phyloP scores from a whole-genome alignment of 64 coral and sea anemone species.

The Catalaphyllia jardinei region DNA sequence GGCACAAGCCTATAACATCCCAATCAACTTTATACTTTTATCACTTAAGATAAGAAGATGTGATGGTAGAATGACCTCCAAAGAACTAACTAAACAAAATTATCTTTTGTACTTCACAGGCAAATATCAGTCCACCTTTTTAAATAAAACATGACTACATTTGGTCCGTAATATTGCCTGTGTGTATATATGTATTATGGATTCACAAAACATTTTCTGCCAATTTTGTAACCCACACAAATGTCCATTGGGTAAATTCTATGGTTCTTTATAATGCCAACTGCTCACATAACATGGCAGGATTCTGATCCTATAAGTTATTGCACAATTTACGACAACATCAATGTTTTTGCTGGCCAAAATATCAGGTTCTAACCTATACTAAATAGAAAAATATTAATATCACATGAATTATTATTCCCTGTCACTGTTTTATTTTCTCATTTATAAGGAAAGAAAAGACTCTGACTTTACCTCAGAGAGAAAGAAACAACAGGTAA shows the following conservation, averaged over 20 bases:
- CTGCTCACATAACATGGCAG: not conserved
- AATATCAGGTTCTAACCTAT: constrained; percentile 23
- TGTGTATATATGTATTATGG: not conserved
- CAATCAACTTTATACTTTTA: no score
- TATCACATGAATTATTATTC: not conserved
- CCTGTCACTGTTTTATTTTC: not conserved
- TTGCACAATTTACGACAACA: not conserved
- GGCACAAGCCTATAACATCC: no score
- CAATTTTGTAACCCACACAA: no score
- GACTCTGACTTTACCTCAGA: not conserved
- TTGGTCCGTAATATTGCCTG: not conserved
- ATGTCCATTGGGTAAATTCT: not conserved
- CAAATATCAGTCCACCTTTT: constrained; percentile 7
- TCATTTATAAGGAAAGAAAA: not conserved
- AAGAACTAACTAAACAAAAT: not conserved
- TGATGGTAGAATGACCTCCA: not conserved
- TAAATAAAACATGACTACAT: not conserved
- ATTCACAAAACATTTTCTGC: not conserved
- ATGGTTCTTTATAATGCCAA: not conserved
- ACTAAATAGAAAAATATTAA: not conserved
- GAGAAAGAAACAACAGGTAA: not conserved
- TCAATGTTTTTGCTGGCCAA: not conserved
- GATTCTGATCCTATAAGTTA: not conserved
- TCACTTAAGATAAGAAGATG: not conserved
- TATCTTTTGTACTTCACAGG: not conserved